A percentile compares a stretch with the other conserved stretches of the same genome.
phyloP scores from a whole-genome alignment of 2,888 invertebrate species.

The Spodoptera exigua region DNA sequence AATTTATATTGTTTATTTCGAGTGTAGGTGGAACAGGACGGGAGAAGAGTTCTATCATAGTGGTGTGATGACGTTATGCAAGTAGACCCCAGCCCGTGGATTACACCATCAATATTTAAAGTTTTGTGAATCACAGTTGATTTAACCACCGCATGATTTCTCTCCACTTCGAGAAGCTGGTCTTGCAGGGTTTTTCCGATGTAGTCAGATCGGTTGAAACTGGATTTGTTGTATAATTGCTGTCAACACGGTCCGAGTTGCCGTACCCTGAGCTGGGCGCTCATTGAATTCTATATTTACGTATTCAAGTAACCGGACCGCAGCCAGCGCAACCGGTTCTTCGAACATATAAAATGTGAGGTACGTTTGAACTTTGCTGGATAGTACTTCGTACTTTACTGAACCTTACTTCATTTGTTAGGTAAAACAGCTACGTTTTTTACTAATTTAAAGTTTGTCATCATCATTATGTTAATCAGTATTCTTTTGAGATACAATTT shows the following conservation, averaged over 20 bases:
- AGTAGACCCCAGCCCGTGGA: conserved; percentile 3
- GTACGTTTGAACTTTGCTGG: conserved; percentile 11
- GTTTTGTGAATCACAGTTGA: conserved; percentile 33
- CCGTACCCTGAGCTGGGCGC: conserved; percentile 29
- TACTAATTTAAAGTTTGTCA: too few relatives aligned
- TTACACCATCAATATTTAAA: conserved; percentile 30
- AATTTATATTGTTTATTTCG: too few relatives aligned
- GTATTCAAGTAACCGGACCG: conserved; percentile 45
- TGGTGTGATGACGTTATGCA: conserved; percentile 2
- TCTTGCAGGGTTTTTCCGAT: conserved; percentile 42
- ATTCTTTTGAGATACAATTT: conserved; percentile 6
- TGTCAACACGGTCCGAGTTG: conserved; percentile 28
- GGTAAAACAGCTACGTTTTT: too few relatives aligned
- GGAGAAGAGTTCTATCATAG: neutral
- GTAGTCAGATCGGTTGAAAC: conserved; percentile 30
- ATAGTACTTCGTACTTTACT: conserved; percentile 13
- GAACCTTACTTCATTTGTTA: conserved; percentile 5
- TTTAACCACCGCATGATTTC: conserved; percentile 25
- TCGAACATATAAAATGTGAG: conserved; percentile 20
- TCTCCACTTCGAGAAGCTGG: conserved; percentile 5
- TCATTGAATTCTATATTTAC: conserved; percentile 57
- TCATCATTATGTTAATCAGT: too few relatives aligned
- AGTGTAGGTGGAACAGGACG: neutral
- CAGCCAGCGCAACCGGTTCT: conserved; percentile 34
- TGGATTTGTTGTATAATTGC: conserved; percentile 47